phyloP scores from a whole-genome alignment of 2,888 invertebrate genomes.

The Masnerella sp. region DNA sequence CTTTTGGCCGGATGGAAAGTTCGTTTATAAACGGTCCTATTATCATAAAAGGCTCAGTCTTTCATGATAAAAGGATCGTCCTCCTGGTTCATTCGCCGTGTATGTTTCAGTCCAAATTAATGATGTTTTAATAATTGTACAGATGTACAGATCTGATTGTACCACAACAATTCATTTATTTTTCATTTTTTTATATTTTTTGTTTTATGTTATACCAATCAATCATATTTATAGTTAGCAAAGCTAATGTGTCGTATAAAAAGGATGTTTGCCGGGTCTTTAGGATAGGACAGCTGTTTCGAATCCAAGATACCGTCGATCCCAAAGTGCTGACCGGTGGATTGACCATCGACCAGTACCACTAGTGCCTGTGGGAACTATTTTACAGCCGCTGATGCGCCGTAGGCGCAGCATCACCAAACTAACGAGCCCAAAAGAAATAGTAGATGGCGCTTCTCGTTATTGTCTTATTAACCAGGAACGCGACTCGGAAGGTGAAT shows the following conservation, averaged over 20 bases:
- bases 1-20: too few species aligned
- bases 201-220: too few species aligned
- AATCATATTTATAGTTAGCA: too few species aligned
- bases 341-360: slow-evolving; percentile 91
- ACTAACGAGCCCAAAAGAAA: slow-evolving; percentile 85
- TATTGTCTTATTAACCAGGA: slow-evolving; percentile 96
- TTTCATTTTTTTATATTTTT: too few species aligned
- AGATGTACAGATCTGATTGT: too few species aligned
- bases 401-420: slow-evolving; percentile 91
- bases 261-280: slow-evolving; percentile 42
- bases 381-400: slow-evolving; percentile 90
- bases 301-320: slow-evolving; percentile 87
- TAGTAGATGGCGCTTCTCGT: slow-evolving; percentile 81
- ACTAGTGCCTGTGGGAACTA: slow-evolving; percentile 90
- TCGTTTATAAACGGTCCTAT: too few species aligned
- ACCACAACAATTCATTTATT: too few species aligned
- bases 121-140: too few species aligned
- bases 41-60: too few species aligned
- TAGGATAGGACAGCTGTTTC: slow-evolving; percentile 83
- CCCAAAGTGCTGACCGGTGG: slow-evolving; percentile 90
- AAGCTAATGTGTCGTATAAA: slow-evolving; percentile 43
- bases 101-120: too few species aligned
- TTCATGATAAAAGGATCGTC: too few species aligned
- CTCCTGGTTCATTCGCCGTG: too few species aligned
- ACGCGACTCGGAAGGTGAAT: slow-evolving; percentile 93